Evolutionary conservation across 2,113 vertebrate species (phyloP), one percentile per base, ranked within the genome.

Genomic region (Nymphicus hollandicus): DNA sequence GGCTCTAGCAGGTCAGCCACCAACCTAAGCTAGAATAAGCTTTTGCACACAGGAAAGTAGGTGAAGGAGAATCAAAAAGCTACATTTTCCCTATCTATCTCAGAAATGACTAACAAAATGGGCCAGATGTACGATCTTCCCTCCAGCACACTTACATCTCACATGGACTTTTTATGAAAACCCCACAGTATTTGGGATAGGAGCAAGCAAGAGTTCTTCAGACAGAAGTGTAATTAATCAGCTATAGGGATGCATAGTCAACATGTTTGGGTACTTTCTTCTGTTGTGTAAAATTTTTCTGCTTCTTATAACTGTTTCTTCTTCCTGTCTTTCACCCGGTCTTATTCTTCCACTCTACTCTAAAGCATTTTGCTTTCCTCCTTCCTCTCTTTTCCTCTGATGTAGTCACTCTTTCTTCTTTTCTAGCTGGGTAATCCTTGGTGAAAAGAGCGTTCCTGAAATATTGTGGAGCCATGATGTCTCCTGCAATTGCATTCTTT

Each of bases 281-380:
- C 33, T 33, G 5, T 9, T 4, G 10, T n/a, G 28, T 23, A 37
- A 66, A 43, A 9, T 46, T 60, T 35, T 87, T 18, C 37, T 74
- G 9, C 35, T 65, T 44, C 35, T 78, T 68, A 2, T 3, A 44
- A 27, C 3, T 31, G 1, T 64, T 87, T 39, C n/a, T 87, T 5
- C 27, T 82, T 89, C 31, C 9, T 44, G 2, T 41, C 19, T 60
- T 81, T 58, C 28, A 56, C 11, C 15, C 0, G 0, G 4, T 17
- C 55, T 79, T 35, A 4, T 31, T 89, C 37, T 72, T 84, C 55
- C 49, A 5, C 16, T 69, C 9, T 17, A 5, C 14, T 56, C 65
- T 35, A 76, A n/a, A 86, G 56, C 2, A 4, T 23, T 61, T 76
- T 72, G 2, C 7, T 82, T 13, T 50, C 6, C 16, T 89, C 2